phyloP scores from a whole-genome alignment of 2,888 invertebrate species.

The Brenthis hecate region DNA sequence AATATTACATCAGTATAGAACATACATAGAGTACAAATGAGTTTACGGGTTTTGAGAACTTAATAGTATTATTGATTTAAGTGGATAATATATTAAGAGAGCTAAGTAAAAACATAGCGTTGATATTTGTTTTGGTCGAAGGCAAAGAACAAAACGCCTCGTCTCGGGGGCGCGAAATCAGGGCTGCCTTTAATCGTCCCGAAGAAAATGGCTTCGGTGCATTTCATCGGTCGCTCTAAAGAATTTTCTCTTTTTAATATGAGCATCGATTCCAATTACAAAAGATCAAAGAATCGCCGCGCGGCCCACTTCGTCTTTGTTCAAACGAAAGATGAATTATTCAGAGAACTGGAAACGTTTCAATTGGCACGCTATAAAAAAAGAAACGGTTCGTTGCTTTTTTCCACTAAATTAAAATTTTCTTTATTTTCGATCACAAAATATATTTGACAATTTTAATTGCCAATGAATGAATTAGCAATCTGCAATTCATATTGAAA shows the following conservation, averaged over 20 bases:
- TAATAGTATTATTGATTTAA: too few relatives aligned
- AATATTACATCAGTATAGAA: neutral
- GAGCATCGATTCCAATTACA: slow-evolving; percentile 83
- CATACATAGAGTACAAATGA: too few relatives aligned
- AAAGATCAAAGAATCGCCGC: slow-evolving; percentile 83
- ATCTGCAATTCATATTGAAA: neutral
- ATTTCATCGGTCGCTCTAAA: slow-evolving; percentile 75
- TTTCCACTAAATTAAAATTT: slow-evolving; percentile 78
- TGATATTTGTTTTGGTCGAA: slow-evolving; percentile 5
- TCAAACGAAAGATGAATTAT: slow-evolving; percentile 83
- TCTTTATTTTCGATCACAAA: slow-evolving; percentile 73
- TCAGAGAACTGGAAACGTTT: slow-evolving; percentile 82
- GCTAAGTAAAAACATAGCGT: too few relatives aligned
- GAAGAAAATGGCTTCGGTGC: slow-evolving; percentile 77
- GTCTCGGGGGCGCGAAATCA: slow-evolving; percentile 59
- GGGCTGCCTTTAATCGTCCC: slow-evolving; percentile 70
- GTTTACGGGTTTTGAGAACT: too few relatives aligned
- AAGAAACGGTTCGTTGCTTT: slow-evolving; percentile 81
- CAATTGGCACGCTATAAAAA: slow-evolving; percentile 83
- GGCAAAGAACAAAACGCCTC: slow-evolving; percentile 41
- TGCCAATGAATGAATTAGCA: slow-evolving; percentile 27
- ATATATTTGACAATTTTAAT: slow-evolving; percentile 54
- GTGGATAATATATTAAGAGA: too few relatives aligned
- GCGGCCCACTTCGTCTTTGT: slow-evolving; percentile 82
- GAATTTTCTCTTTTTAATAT: slow-evolving; percentile 81